Conservation (phyloP, 2,888 invertebrate genomes). For the Pammene fasciana region DNA sequence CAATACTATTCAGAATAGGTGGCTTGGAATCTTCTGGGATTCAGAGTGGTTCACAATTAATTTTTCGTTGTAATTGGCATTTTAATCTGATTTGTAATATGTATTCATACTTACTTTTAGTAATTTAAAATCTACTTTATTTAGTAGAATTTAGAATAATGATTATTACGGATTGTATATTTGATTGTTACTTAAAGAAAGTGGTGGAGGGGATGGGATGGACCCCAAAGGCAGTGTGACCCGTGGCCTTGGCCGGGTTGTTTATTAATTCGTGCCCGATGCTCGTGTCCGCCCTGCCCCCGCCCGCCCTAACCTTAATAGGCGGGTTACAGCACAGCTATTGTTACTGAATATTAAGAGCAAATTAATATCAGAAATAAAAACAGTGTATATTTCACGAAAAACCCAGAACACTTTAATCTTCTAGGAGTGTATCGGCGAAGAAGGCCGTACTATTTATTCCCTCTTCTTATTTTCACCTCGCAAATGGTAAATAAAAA, state of each 20-base stretch:
- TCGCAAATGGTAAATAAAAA: constrained; percentile 72
- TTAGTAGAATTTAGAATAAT: not conserved
- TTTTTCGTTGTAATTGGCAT: too few species aligned
- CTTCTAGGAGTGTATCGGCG: constrained; percentile 76
- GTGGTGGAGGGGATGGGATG: constrained; percentile 63
- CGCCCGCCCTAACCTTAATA: constrained; percentile 73
- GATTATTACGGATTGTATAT: constrained; percentile 11
- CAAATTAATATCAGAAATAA: constrained; percentile 5
- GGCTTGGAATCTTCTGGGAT: too few species aligned
- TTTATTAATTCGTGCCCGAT: constrained; percentile 79
- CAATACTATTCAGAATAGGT: too few species aligned
- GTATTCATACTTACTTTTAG: too few species aligned
- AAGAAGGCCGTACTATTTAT: constrained; percentile 76
- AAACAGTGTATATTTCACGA: constrained; percentile 69
- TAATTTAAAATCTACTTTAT: too few species aligned
- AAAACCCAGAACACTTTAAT: constrained; percentile 78
- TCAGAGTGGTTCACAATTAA: too few species aligned
- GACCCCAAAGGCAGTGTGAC: constrained; percentile 65
- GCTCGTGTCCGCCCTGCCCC: constrained; percentile 62
- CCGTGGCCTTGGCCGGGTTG: constrained; percentile 76
- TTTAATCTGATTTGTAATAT: too few species aligned
- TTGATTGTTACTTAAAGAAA: constrained; percentile 36
- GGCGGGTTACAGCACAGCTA: constrained; percentile 73
- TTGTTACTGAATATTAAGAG: constrained; percentile 9
- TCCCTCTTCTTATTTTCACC: constrained; percentile 81